Evolutionary conservation across 2,113 vertebrate genomes (phyloP).

Genomic region (Dryoscopus gambensis): DNA sequence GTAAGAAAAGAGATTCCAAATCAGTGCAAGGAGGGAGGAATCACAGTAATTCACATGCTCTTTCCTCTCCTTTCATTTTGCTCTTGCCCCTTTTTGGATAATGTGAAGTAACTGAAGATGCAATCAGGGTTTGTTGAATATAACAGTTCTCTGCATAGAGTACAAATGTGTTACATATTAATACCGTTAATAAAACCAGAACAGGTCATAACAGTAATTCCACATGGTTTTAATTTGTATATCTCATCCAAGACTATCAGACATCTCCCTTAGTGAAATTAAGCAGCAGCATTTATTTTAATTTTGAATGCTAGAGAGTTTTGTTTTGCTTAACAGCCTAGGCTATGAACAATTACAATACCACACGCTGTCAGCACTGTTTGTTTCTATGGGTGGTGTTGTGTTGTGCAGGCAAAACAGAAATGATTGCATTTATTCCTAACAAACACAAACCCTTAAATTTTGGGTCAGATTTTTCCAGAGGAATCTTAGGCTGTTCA

Average conservation of each 20-base stretch:
- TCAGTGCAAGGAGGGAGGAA: background rate
- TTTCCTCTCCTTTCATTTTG: background rate
- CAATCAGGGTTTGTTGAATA: background rate
- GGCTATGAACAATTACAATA: background rate
- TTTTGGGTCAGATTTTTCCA: background rate
- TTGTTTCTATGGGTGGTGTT: background rate
- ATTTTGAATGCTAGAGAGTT: background rate
- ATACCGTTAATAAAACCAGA: background rate
- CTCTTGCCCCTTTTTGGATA: background rate
- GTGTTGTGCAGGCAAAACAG: background rate
- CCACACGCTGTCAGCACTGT: background rate
- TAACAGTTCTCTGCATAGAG: background rate
- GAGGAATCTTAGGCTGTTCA: background rate
- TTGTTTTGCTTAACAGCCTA: background rate
- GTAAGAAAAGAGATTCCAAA: background rate
- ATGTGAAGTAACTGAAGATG: background rate
- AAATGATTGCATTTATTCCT: background rate
- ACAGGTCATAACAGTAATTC: background rate
- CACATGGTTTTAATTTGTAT: background rate
- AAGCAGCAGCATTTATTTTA: background rate
- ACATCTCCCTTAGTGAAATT: background rate
- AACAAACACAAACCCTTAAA: background rate
- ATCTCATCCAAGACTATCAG: background rate
- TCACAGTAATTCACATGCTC: background rate
- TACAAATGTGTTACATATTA: background rate